Evolutionary conservation across 2,113 vertebrate genomes (phyloP).

Genomic region (Telmatochromis brachygnathus): DNA sequence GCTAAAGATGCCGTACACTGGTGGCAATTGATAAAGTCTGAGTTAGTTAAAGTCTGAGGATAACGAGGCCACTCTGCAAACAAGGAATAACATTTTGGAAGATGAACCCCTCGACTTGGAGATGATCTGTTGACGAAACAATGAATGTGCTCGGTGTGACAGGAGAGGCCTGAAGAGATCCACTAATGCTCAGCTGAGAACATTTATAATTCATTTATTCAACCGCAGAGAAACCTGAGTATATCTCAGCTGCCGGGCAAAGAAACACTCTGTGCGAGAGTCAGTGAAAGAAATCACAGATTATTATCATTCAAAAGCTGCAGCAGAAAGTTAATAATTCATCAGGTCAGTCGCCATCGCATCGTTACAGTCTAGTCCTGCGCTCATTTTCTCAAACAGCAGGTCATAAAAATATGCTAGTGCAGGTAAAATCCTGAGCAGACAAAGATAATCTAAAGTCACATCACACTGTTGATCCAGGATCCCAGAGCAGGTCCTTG

Average conservation of each 20-base stretch:
- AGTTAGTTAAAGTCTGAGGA: neutral
- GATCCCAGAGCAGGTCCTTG: neutral
- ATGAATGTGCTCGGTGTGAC: neutral
- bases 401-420: neutral
- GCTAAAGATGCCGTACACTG: neutral
- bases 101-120: neutral
- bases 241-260: neutral
- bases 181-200: neutral
- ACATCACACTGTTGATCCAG: neutral
- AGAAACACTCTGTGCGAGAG: rapidly evolving
- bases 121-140: neutral
- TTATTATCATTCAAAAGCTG: neutral
- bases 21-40: neutral
- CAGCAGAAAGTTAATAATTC: neutral
- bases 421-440: neutral
- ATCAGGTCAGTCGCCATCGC: neutral
- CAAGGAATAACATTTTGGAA: neutral
- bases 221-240: neutral
- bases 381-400: neutral
- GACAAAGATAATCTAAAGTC: neutral
- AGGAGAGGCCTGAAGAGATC: neutral
- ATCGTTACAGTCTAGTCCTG: neutral
- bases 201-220: neutral
- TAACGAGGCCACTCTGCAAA: neutral
- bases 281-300: neutral